Conservation (phyloP, 2,113 vertebrate genomes). For the Eupsittula cactorum region DNA sequence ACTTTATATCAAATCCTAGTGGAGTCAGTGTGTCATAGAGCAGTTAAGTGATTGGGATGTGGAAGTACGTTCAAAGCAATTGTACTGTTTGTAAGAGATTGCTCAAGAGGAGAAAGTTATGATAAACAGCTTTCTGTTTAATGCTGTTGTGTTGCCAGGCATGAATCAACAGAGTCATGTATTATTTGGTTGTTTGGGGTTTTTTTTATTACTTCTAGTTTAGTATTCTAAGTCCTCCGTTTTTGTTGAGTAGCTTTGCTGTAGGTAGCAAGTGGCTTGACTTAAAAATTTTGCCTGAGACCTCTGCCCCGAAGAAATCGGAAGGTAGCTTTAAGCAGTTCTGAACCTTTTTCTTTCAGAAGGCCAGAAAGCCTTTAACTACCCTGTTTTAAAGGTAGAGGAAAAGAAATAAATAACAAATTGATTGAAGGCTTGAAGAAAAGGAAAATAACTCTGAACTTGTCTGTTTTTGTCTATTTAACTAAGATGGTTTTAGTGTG, state of each 20-base stretch:
- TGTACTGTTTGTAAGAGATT: accelerated
- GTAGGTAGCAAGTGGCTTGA: background rate
- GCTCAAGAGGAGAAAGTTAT: background rate
- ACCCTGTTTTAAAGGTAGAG: background rate
- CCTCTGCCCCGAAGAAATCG: background rate
- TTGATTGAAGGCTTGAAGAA: background rate
- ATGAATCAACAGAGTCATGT: background rate
- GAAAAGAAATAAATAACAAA: background rate
- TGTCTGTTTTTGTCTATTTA: background rate
- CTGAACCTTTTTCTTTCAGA: background rate
- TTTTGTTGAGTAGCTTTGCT: background rate
- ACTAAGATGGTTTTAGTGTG: background rate
- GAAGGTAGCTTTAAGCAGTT: background rate
- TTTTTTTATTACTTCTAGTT: background rate
- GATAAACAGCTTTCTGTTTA: background rate
- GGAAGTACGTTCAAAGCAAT: background rate
- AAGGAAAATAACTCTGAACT: background rate
- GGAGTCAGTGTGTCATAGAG: background rate
- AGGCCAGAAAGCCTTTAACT: background rate
- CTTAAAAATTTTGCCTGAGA: background rate
- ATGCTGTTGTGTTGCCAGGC: background rate
- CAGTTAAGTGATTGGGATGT: background rate
- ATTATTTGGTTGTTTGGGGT: background rate
- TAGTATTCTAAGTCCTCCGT: background rate
- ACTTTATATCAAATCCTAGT: background rate